These are phyloP conservation scores for Euclidia mi DNA, from an alignment of 2,888 invertebrate genomes.

Conservation along the genomic window DNA sequence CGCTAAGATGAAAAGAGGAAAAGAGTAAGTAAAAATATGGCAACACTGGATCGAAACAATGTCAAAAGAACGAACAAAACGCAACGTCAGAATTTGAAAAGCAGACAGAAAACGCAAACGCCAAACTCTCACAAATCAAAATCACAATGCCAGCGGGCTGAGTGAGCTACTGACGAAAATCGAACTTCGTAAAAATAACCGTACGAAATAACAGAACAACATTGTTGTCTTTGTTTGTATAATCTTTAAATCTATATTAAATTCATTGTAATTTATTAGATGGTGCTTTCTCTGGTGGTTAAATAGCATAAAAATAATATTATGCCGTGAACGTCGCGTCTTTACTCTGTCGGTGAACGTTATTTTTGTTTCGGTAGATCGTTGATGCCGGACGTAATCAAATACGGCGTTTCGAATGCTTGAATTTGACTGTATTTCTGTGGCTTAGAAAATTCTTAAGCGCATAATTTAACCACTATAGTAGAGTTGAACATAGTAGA, in stretches of 20 bases:
- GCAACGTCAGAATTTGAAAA: not conserved
- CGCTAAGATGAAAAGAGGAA: too few species aligned
- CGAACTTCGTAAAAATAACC: slow-evolving; percentile 12
- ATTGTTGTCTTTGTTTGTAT: not conserved
- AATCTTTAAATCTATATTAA: slow-evolving; percentile 5
- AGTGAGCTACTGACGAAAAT: slow-evolving; percentile 9
- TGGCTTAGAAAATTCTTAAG: not conserved
- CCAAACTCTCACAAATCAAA: slow-evolving; percentile 3
- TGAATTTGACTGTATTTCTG: slow-evolving; percentile 5
- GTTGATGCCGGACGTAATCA: slow-evolving; percentile 42
- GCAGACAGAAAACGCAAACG: slow-evolving; percentile 11
- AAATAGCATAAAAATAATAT: slow-evolving; percentile 18
- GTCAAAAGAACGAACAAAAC: slow-evolving; percentile 9
- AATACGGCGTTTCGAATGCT: slow-evolving; percentile 27
- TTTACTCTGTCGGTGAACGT: slow-evolving; percentile 41
- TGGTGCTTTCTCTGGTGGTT: not conserved
- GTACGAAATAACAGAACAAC: slow-evolving; percentile 16
- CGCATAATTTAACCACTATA: not conserved
- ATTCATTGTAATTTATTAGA: not conserved
- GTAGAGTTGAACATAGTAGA: not conserved
- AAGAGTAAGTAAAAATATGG: not conserved
- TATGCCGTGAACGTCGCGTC: slow-evolving; percentile 20
- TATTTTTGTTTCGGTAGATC: slow-evolving; percentile 55
- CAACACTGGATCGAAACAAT: not conserved
- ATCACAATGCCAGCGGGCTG: slow-evolving; percentile 4